phyloP scores from a whole-genome alignment of 1,140 invertebrate genomes.

The Drusus annulatus region DNA sequence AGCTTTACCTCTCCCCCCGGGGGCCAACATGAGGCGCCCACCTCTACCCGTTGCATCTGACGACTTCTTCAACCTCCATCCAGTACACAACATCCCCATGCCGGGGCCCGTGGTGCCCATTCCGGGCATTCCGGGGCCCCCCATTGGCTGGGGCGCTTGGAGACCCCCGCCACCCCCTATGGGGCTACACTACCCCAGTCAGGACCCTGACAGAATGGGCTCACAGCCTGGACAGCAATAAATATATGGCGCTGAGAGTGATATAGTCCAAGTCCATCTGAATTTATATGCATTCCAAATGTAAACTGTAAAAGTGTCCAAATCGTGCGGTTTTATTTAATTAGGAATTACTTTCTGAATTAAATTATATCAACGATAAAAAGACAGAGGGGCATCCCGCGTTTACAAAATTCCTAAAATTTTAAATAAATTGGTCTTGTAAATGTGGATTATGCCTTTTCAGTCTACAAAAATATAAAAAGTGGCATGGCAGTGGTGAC shows the following conservation, averaged over 20 bases:
- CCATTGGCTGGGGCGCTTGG: slow-evolving; percentile 59
- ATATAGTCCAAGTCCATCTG: no score
- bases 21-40: slow-evolving; percentile 68
- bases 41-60: slow-evolving; percentile 84
- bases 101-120: slow-evolving; percentile 70
- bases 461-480: no score
- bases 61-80: slow-evolving; percentile 87
- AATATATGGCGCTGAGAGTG: neutral
- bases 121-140: slow-evolving; percentile 55
- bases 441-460: no score
- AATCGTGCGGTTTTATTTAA: no score
- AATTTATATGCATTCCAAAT: no score
- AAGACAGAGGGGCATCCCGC: no score
- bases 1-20: slow-evolving; percentile 84
- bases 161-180: slow-evolving; percentile 71
- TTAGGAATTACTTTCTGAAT: no score
- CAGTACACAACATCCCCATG: slow-evolving; percentile 63
- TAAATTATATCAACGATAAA: no score
- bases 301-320: no score
- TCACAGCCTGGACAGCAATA: slow-evolving; percentile 63
- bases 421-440: no score
- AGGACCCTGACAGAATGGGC: slow-evolving; percentile 93
- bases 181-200: slow-evolving; percentile 92
- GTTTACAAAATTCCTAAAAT: no score
- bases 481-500: no score